Base-by-base conservation (phyloP, 2,888 invertebrate genomes). In the Omphaloscelis lunosa region DNA sequence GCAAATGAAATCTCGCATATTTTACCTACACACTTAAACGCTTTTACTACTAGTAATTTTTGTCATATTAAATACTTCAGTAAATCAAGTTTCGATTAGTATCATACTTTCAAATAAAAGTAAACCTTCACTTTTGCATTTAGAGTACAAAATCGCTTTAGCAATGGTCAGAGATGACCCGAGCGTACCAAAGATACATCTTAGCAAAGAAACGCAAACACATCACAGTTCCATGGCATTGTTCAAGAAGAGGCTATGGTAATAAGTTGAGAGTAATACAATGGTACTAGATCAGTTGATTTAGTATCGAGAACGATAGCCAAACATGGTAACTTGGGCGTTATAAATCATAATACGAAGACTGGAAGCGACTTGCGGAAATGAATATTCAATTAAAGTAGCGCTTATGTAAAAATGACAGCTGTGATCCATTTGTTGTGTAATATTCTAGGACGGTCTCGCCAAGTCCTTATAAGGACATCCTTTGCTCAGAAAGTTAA, bases 311-410 rank as follows among this genome's bases (percentile, higher is more conserved):
- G 91, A 91, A 89, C 90, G 89, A 90, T 91, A 91, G 79, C 93
- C 93, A 92, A 94, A 94, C 91, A 94, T 89, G 93, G 93, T 86
- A 89, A 87, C 86, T 90, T 89, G 90, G 88, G 80, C 86, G 86
- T 90, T 89, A 93, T 95, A 93, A 94, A 95, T 95, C 94, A 95
- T 93, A 92, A 87, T 72, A 68, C 62, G 72, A 86, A 83, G 89
- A 87, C 88, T 90, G 81, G 89, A 89, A 89, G 89, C 90, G 87
- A 89, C 86, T 80, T 77, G 82, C 87, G 86, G 90, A 90, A 90
- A 93, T 93, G 92, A 91, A 93, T 93, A 93, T 91, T 91, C 90
- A 92, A 92, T 90, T 86, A 88, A 79, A 83, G 75, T 77, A 77
- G 68, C 67, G 80, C 74, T 89, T 85, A 84, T 84, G 78, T 88